A percentile compares a stretch with the other conserved stretches of the same genome.
Evolutionary conservation across 2,797 vertebrate genomes (phyloP).

Genomic region (Arrhamphus sclerolepis): DNA sequence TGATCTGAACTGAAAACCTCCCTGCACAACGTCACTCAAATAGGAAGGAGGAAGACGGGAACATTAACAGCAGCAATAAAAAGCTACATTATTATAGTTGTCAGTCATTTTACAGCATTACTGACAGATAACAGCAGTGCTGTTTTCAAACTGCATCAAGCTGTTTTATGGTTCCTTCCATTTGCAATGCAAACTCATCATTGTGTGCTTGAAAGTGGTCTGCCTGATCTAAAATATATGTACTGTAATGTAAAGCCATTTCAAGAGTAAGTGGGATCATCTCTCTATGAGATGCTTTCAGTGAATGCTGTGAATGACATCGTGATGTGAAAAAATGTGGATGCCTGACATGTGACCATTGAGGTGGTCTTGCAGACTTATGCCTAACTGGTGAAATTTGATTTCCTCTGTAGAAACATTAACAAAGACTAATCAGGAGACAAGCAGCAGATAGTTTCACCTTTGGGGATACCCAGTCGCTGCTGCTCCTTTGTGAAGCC

Average conservation of each 20-base stretch:
- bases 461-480: constrained; percentile 95
- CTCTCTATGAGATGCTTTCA: constrained; percentile 5
- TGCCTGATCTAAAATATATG: constrained; percentile 26
- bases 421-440: constrained; percentile 9
- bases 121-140: constrained; percentile 24
- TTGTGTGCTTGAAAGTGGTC: constrained; percentile 46
- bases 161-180: constrained; percentile 51
- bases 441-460: constrained; percentile 68
- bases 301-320: constrained; percentile 16
- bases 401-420: constrained; percentile 27
- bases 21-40: constrained; percentile 10
- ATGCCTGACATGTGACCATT: constrained; percentile 1
- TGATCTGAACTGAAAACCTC: not conserved
- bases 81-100: constrained; percentile 21
- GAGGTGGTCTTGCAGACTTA: constrained; percentile 4
- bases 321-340: constrained; percentile 1
- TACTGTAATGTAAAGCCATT: not conserved
- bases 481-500: constrained; percentile 97
- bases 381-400: constrained; percentile 7
- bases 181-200: constrained; percentile 53
- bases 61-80: constrained; percentile 25
- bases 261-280: too few relatives aligned
- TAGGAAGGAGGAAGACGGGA: constrained; percentile 6
- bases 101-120: constrained; percentile 12
- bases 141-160: constrained; percentile 44